Conservation (phyloP, 2,888 invertebrate species). For the Caenorhabditis doughertyi region DNA sequence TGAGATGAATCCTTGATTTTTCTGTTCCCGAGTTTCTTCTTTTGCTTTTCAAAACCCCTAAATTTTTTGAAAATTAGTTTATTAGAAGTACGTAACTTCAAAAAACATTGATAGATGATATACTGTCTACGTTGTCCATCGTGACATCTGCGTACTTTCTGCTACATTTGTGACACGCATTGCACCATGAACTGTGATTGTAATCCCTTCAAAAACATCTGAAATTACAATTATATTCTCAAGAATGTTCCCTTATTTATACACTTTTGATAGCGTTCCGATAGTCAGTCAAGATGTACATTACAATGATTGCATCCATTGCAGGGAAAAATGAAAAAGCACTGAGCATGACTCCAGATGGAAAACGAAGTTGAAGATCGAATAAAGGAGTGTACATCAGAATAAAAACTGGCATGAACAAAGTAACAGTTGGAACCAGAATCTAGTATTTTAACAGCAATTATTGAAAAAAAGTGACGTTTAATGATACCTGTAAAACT, state of each 20-base stretch:
- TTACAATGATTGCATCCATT: constrained; percentile 42
- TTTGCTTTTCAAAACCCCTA: too few relatives aligned
- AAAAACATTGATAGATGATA: not conserved
- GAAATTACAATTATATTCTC: not conserved
- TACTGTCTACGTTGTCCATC: not conserved
- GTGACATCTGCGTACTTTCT: not conserved
- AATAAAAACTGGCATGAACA: constrained; percentile 34
- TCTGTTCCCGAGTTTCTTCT: too few relatives aligned
- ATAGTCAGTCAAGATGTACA: constrained; percentile 48
- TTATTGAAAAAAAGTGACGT: not conserved
- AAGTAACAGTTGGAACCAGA: constrained; percentile 19
- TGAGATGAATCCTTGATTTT: too few relatives aligned
- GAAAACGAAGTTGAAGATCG: constrained; percentile 12
- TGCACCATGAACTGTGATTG: not conserved
- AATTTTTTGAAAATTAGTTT: not conserved
- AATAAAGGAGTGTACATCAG: constrained; percentile 32
- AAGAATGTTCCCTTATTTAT: not conserved
- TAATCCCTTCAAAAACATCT: constrained; percentile 15
- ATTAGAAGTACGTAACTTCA: not conserved
- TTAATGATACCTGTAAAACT: constrained; percentile 4
- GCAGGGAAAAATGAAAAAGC: constrained; percentile 41
- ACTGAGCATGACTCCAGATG: constrained; percentile 39
- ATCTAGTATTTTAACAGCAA: constrained; percentile 18
- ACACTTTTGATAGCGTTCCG: constrained; percentile 35
- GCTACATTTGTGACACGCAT: constrained; percentile 10